A percentile compares a stretch with the other conserved stretches of the same genome.
Conservation (phyloP, 1,140 invertebrate genomes). For the Battus philenor region DNA sequence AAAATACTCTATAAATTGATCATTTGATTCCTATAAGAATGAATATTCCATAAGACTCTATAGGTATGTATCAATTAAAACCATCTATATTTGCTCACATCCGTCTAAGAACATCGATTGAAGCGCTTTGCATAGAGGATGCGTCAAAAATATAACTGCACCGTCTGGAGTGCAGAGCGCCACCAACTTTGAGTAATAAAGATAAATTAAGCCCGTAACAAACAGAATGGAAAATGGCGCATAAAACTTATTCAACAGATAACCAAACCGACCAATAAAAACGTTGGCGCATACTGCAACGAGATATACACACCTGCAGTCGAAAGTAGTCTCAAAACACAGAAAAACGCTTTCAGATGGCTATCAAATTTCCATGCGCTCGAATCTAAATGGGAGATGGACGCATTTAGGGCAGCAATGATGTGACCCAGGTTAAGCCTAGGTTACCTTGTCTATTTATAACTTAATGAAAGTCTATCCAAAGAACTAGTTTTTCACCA, state of each 20-base stretch:
- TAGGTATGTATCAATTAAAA: no score
- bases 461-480: no score
- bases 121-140: slow-evolving; percentile 6
- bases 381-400: not conserved
- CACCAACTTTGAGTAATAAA: slow-evolving; percentile 15
- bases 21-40: no score
- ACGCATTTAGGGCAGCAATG: slow-evolving; percentile 8
- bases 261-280: slow-evolving; percentile 8
- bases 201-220: slow-evolving; percentile 12
- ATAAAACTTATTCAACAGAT: slow-evolving; percentile 3
- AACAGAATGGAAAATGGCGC: slow-evolving; percentile 14
- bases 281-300: slow-evolving; percentile 6
- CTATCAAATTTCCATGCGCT: not conserved
- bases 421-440: slow-evolving; percentile 12
- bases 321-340: slow-evolving; percentile 2
- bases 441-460: slow-evolving; percentile 12
- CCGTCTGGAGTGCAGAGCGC: slow-evolving; percentile 6
- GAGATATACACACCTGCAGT: slow-evolving; percentile 2
- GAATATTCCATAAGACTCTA: no score
- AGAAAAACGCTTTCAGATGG: not conserved
- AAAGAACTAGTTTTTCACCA: no score
- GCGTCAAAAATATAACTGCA: slow-evolving; percentile 18
- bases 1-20: no score
- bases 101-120: slow-evolving; percentile 9
- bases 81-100: slow-evolving; percentile 6